Evolutionary conservation across 2,888 invertebrate genomes (phyloP), one percentile per base, ranked within the genome.

Genomic region (Caenorhabditis wallacei): DNA sequence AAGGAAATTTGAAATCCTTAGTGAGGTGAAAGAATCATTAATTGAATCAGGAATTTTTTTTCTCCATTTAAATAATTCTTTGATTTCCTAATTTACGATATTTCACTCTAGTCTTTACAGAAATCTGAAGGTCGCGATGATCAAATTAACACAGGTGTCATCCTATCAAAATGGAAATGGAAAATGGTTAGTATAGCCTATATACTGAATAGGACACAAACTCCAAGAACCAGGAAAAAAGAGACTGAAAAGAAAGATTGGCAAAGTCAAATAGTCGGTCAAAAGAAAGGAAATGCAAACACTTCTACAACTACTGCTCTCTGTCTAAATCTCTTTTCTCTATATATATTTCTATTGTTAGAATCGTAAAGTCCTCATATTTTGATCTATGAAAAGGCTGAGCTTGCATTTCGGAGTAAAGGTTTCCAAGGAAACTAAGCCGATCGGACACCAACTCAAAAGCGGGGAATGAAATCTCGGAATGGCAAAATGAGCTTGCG

Each of bases 191-290:
- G 24, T 30, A n/a, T n/a, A n/a, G n/a, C n/a, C n/a, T n/a, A n/a
- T n/a, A n/a, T n/a, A n/a, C n/a, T n/a, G n/a, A n/a, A 8, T 22
- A 30, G 18, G 61, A 26, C 71, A 72, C 63, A 72, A 63, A 72
- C 72, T 72, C 63, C 54, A 63, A 54, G 40, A n/a, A n/a, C n/a
- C n/a, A 53, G 18, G 0, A 43, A 4, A 18, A 57, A 48, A 48
- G 11, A 13, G 2, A 43, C 43, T 48, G 46, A 13, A 48, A 8
- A 57, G 13, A 40, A 30, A 43, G 24, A 48, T 54, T 72, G 72
- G 20, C 72, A 72, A 72, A 54, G 63, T 72, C 72, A 63, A 72
- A 72, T 53, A 72, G 51, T 61, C 24, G 61, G 61, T 61, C 61
- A 61, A 71, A 63, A 8, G 30, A 30, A 72, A 54, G 43, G 56